These are phyloP conservation scores for Hybognathus amarus DNA, from an alignment of 2,797 vertebrate genomes.

Conservation along the genomic window DNA sequence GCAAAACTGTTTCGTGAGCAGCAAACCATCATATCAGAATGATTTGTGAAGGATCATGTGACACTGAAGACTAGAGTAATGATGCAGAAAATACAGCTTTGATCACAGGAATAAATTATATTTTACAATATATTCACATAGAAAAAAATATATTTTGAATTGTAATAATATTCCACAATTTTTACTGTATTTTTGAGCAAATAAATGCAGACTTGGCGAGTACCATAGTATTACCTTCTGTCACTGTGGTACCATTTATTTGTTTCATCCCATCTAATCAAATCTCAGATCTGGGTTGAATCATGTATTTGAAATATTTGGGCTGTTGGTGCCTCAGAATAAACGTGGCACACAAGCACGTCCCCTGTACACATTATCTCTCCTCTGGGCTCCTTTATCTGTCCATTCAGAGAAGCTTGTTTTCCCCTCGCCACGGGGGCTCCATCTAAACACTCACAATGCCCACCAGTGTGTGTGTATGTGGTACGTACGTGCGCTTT, in stretches of 20 bases:
- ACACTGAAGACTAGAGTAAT: too few relatives aligned
- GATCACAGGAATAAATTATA: not conserved
- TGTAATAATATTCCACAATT: not conserved
- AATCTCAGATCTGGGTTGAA: conserved; percentile 13
- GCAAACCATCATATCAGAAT: not conserved
- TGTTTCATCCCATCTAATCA: not conserved
- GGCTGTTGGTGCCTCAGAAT: not conserved
- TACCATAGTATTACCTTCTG: not conserved
- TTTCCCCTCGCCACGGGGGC: conserved; percentile 54
- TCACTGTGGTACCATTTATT: not conserved
- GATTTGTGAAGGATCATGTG: too few relatives aligned
- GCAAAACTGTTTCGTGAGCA: not conserved
- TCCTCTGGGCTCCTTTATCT: conserved; percentile 43
- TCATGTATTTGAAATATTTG: not conserved
- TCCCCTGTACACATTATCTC: conserved; percentile 35
- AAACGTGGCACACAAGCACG: not conserved
- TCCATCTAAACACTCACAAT: conserved; percentile 66
- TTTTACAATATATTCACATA: not conserved
- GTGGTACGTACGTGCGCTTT: conserved; percentile 10
- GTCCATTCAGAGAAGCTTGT: conserved; percentile 57
- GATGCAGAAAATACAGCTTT: not conserved
- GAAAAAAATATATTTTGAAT: not conserved
- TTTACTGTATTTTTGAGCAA: not conserved
- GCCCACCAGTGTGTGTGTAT: conserved; percentile 51
- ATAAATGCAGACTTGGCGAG: not conserved